These are phyloP conservation scores for Drosophila birchii DNA, from an alignment of 2,888 invertebrate genomes.

Conservation along the genomic window DNA sequence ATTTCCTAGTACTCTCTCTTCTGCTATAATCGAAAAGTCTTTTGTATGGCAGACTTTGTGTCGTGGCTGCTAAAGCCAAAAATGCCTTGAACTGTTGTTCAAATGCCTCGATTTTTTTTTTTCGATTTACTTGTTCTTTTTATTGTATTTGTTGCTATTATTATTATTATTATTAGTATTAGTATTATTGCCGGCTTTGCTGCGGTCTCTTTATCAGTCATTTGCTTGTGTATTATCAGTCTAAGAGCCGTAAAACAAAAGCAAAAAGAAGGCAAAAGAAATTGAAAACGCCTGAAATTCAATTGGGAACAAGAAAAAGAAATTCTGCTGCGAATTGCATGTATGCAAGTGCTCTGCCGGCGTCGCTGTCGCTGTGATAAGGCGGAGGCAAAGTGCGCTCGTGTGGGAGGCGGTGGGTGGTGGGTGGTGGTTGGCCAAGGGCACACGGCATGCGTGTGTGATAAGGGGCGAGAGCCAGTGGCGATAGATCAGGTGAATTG, in stretches of 20 bases:
- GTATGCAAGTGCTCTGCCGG: slow-evolving; percentile 49
- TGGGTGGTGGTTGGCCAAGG: slow-evolving; percentile 16
- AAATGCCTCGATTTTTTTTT: slow-evolving; percentile 4
- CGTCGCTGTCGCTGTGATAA: slow-evolving; percentile 54
- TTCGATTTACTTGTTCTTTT: slow-evolving; percentile 4
- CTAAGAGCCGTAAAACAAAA: slow-evolving; percentile 16
- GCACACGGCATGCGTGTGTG: slow-evolving; percentile 47
- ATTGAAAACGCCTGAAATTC: slow-evolving; percentile 43
- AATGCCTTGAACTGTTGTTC: slow-evolving; percentile 25
- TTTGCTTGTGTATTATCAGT: slow-evolving; percentile 54
- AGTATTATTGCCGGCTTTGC: slow-evolving; percentile 48
- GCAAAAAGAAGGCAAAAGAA: slow-evolving; percentile 8
- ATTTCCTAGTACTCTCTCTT: not conserved
- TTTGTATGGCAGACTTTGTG: slow-evolving; percentile 49
- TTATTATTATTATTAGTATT: slow-evolving; percentile 21
- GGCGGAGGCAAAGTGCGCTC: slow-evolving; percentile 44
- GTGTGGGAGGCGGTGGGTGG: slow-evolving; percentile 35
- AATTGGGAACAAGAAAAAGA: slow-evolving; percentile 44
- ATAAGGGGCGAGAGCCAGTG: slow-evolving; percentile 13
- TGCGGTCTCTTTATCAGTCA: slow-evolving; percentile 53
- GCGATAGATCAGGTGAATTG: slow-evolving; percentile 23
- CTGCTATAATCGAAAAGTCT: not conserved
- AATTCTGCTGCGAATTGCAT: slow-evolving; percentile 36
- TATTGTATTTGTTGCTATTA: slow-evolving; percentile 11
- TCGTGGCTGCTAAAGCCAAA: slow-evolving; percentile 37